phyloP scores from a whole-genome alignment of 2,888 invertebrate genomes.

The Phengaris alcon region DNA sequence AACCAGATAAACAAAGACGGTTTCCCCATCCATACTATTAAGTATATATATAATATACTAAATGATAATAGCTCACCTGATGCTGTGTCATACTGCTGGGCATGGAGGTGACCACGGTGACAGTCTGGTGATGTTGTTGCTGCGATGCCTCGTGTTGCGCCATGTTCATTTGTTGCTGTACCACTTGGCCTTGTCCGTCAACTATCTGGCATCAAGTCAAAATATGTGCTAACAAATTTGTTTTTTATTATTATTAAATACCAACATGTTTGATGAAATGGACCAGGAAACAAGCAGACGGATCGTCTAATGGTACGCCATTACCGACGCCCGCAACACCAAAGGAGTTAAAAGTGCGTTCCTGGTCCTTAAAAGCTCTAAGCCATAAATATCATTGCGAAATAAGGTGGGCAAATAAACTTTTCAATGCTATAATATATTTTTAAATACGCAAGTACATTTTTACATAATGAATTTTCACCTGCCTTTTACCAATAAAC shows the following conservation, averaged over 20 bases:
- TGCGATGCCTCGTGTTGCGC: constrained; percentile 71
- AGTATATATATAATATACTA: too few species aligned
- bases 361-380: neutral
- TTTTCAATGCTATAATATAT: neutral
- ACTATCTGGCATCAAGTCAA: constrained; percentile 51
- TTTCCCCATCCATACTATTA: too few species aligned
- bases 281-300: too few species aligned
- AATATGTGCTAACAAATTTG: neutral
- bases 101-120: constrained; percentile 74
- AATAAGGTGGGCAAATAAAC: too few species aligned
- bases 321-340: too few species aligned
- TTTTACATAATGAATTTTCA: neutral
- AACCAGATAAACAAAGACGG: too few species aligned
- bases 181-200: constrained; percentile 65
- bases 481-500: constrained; percentile 6
- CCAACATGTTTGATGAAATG: too few species aligned
- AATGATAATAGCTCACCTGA: constrained; percentile 53
- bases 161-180: constrained; percentile 71
- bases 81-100: constrained; percentile 68
- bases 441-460: neutral
- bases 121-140: constrained; percentile 75
- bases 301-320: too few species aligned
- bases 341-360: neutral
- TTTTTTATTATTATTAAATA: too few species aligned
- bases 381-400: too few species aligned